These are phyloP conservation scores for Onychostoma macrolepis DNA, from an alignment of 2,113 vertebrate species.

Conservation along the genomic window DNA sequence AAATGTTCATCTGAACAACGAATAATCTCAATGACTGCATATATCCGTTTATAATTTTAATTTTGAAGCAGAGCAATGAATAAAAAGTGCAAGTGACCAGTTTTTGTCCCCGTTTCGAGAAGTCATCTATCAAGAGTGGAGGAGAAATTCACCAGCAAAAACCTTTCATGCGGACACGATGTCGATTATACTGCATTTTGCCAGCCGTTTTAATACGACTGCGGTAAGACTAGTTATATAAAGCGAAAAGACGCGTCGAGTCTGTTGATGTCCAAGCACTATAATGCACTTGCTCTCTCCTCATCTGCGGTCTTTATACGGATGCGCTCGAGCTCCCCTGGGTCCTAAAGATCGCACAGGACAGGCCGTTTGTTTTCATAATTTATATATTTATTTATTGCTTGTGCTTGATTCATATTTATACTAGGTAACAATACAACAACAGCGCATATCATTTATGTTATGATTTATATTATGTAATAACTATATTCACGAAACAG, in stretches of 20 bases:
- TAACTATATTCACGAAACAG: neutral
- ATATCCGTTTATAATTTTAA: neutral
- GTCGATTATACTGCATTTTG: conserved; percentile 45
- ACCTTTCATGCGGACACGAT: conserved; percentile 31
- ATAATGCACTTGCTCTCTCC: conserved; percentile 14
- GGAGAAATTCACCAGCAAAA: neutral
- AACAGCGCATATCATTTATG: neutral
- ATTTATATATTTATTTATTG: neutral
- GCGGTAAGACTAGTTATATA: neutral
- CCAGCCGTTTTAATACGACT: neutral
- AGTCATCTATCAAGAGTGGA: neutral
- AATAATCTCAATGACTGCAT: conserved; percentile 20
- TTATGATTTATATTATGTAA: neutral
- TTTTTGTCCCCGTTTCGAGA: neutral
- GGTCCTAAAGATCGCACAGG: conserved; percentile 59
- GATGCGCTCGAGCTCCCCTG: conserved; percentile 42
- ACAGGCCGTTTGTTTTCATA: neutral
- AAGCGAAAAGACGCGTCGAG: neutral
- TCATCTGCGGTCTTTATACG: conserved; percentile 35
- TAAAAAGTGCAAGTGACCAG: conserved; percentile 24
- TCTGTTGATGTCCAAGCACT: neutral
- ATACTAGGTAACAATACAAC: neutral
- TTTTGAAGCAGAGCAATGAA: neutral
- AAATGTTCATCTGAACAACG: conserved; percentile 3
- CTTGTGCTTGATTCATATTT: neutral